Evolutionary conservation across 2,888 invertebrate species (phyloP), one percentile per base, ranked within the genome.

Genomic region (Morpho helenor): DNA sequence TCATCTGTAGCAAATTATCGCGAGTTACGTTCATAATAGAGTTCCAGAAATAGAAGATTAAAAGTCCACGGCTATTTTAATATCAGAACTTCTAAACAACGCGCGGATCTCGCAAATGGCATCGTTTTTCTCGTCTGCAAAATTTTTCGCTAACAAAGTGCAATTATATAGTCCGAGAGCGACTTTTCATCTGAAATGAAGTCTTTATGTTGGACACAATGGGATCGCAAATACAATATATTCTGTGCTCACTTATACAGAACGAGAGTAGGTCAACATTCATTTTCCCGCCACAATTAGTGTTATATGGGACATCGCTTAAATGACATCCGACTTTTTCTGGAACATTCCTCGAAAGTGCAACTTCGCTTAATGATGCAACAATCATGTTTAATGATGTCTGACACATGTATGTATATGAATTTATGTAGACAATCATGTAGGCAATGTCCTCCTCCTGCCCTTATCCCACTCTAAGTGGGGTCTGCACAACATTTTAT

Each of bases 211-310:
- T 55, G 59, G 57, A 60, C 58, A 66, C 64, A 66, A 66, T 63
- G 60, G 57, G 22, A 57, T 59, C 56, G 61, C 62, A 65, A 65
- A 66, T 66, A 65, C 66, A 66, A 66, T 66, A 66, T 66, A 66
- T 60, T 52, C 59, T 58, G 61, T 57, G 55, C 52, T 61, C 62
- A 63, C 61, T 63, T 61, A 65, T 58, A 50, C 57, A 61, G 59
- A 65, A 63, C 56, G 63, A 54, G 65, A 65, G 62, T 61, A 60
- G 66, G 66, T 64, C 66, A 66, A 61, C 64, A 61, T 62, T 61
- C 60, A 60, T 58, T 65, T 60, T 56, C 40, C 60, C 50, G 58
- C 59, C 59, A 61, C 63, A 63, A 63, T 63, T 61, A 63, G 61
- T 59, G 61, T 61, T 61, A 63, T 63, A 45, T 63, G 61, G 63